Evolutionary conservation across 1,140 invertebrate species (phyloP), one percentile per base, ranked within the genome.

Genomic region (Lasioglossum baleicum): DNA sequence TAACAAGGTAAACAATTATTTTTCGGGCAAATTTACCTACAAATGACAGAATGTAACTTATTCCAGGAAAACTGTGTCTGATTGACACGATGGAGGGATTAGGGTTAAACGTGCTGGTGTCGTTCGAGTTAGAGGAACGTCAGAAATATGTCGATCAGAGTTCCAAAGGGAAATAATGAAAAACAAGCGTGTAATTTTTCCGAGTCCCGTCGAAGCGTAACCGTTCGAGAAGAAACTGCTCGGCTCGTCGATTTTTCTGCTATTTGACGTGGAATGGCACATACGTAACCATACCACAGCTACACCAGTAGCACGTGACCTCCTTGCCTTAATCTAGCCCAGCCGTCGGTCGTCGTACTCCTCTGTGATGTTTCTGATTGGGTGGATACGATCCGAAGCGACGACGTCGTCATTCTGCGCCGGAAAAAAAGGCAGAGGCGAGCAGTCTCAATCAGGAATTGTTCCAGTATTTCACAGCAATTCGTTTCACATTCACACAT

Each of bases 301-400:
- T 42, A 73, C 60, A 48, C 7, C 20, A 64, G 15, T 80, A 76
- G 73, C 75, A 88, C 79, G 82, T 88, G 91, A 92, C 91, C 91
- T 87, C 87, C 83, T 92, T 92, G 89, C 90, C 90, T 92, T 92
- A 91, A 92, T 92, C 88, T 90, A 90, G 81, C 82, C 72, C 68
- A 51, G 61, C 58, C 66, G 79, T 63, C 79, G 61, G 73, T 80
- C 81, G 64, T 76, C 75, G 83, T 77, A 67, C 73, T 85, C 70
- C 13, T 76, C 69, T 3, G 35, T 75, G 68, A 85, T 82, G 17
- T 63, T 56, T 64, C 44, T 7, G 67, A 61, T 84, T 63, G 71
- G 53, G 35, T 13, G 40, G 67, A 42, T n/a, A n/a, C 26, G 13
- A 15, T 42, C 63, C 3, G 22, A 40, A 20, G 31, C 26, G 7